Base-by-base conservation (phyloP, 2,888 invertebrate genomes). In the Mimas tiliae region DNA sequence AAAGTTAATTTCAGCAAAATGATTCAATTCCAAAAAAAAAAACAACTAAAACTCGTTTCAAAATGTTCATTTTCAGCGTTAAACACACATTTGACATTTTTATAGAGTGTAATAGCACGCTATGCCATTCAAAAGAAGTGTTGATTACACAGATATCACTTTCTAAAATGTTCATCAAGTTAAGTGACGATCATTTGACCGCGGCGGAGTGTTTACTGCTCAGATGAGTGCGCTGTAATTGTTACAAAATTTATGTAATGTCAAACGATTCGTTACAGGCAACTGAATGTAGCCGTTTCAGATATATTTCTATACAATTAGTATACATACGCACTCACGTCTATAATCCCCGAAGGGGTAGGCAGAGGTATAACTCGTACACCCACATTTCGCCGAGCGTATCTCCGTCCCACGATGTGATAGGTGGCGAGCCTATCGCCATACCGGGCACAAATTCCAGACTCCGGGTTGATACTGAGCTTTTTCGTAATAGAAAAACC, bases 91-190 rank as follows among this genome's bases (percentile, higher is more conserved):
- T 19, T 19, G 42, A 12, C 19, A 4, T 27, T 77, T 78, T 74
- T 74, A 77, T 74, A 78, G 73, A 67, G 70, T 70, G 67, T 80
- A 77, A 80, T 76, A 75, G 74, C 74, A 76, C 70, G 74, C 69
- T 38, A 42, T 58, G 74, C 69, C 55, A 42, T 58, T 42, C 38
- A 58, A 19, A 58, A 12, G 42, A 38, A 58, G 19, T 16, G 19
- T 42, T 58, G 16, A 21, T 58, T 58, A 58, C 53, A 33, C 42
- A 19, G 42, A 16, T 42, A 42, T 58, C 58, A 19, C 58, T 58
- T 58, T 58, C 58, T 58, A 58, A 58, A 52, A 53, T 8, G 11
- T 8, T 14, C 53, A n/a, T 34, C n/a, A 53, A 19, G 50, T 19
- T 50, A 19, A 50, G 9, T 8, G 19, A 9, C 50, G 50, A 19